phyloP scores from a whole-genome alignment of 2,888 invertebrate genomes.

The Callosobruchus maculatus region DNA sequence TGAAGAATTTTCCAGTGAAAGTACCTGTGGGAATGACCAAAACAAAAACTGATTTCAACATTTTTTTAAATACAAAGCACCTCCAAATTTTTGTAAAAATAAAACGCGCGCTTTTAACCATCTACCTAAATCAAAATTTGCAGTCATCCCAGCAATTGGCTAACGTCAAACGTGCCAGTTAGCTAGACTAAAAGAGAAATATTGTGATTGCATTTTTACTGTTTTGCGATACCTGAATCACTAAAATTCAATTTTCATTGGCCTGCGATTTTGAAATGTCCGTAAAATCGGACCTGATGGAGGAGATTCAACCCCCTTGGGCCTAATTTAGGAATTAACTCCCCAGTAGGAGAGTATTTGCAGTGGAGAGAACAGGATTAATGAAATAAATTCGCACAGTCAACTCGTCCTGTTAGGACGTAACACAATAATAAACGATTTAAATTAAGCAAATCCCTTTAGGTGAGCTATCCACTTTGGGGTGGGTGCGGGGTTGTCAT shows the following conservation, averaged over 20 bases:
- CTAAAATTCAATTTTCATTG: neutral
- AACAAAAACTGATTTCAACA: too few species aligned
- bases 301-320: neutral
- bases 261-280: neutral
- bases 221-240: too few species aligned
- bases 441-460: constrained; percentile 16
- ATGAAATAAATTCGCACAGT: neutral
- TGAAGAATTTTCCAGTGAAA: too few species aligned
- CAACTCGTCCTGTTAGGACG: neutral
- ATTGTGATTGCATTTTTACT: too few species aligned
- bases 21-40: too few species aligned
- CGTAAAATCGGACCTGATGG: neutral
- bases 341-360: neutral
- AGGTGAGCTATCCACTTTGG: constrained; percentile 5
- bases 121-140: too few species aligned
- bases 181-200: too few species aligned
- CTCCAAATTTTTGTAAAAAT: too few species aligned
- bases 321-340: neutral
- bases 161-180: too few species aligned
- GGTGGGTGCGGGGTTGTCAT: neutral
- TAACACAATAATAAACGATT: constrained; percentile 3
- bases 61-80: too few species aligned
- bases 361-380: neutral
- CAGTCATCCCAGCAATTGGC: too few species aligned
- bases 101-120: too few species aligned